A percentile compares a stretch with the other conserved stretches of the same genome.
These are phyloP conservation scores for Oreocharis arfaki DNA, from an alignment of 2,113 vertebrate genomes.

Conservation along the genomic window DNA sequence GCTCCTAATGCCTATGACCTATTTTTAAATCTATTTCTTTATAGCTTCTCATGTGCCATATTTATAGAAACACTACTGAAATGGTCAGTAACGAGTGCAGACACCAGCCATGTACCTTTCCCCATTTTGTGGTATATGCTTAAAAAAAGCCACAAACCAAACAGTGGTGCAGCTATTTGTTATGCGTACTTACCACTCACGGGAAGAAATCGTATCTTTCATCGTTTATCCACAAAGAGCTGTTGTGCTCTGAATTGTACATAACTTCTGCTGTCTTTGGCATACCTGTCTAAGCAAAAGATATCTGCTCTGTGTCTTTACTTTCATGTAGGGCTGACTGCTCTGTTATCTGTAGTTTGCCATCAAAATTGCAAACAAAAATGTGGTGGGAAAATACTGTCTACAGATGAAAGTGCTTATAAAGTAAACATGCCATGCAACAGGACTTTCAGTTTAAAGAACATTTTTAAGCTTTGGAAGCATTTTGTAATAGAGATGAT, in stretches of 20 bases:
- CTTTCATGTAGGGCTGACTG: neutral
- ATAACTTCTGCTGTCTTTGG: neutral
- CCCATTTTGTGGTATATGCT: neutral
- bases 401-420: neutral
- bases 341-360: neutral
- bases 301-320: neutral
- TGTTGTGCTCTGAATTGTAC: neutral
- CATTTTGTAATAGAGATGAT: slow-evolving; percentile 19
- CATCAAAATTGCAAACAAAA: neutral
- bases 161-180: neutral
- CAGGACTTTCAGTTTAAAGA: slow-evolving; percentile 13
- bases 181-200: neutral
- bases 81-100: neutral
- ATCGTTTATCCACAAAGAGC: neutral
- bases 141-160: neutral
- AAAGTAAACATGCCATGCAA: slow-evolving; percentile 26
- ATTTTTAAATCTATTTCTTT: slow-evolving; percentile 20
- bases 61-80: neutral
- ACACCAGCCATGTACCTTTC: neutral
- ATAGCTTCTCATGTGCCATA: neutral
- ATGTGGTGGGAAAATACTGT: neutral
- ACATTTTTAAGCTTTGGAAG: slow-evolving; percentile 24
- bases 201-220: neutral
- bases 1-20: neutral
- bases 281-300: neutral